Conservation (phyloP, 2,888 invertebrate genomes). For the Hirtodrosophila duncani region DNA sequence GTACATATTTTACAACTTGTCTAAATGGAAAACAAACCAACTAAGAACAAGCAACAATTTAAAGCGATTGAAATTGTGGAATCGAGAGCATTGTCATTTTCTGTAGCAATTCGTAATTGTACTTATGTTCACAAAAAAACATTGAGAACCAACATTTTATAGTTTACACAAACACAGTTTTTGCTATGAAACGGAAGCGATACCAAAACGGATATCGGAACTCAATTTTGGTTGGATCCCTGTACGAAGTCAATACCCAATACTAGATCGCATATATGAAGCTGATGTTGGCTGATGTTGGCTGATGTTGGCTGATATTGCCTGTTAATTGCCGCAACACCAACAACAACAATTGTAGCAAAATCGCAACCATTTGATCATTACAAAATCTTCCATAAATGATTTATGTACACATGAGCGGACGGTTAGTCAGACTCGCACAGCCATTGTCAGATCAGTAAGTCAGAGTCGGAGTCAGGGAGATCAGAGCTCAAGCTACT, state of each 20-base stretch:
- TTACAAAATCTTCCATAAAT: slow-evolving; percentile 56
- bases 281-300: not conserved
- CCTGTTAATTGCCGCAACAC: slow-evolving; percentile 46
- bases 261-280: slow-evolving; percentile 14
- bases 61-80: no score
- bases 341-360: slow-evolving; percentile 15
- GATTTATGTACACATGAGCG: slow-evolving; percentile 5
- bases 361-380: slow-evolving; percentile 47
- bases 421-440: not conserved
- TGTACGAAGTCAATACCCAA: slow-evolving; percentile 6
- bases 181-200: no score
- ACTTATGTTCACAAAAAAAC: no score
- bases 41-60: no score
- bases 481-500: slow-evolving; percentile 2
- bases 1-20: no score
- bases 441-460: not conserved
- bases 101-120: no score
- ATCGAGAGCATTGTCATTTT: no score
- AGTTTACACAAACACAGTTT: no score
- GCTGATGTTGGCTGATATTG: slow-evolving; percentile 29
- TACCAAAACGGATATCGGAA: no score
- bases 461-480: slow-evolving; percentile 15
- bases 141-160: no score
- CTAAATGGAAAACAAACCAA: no score
- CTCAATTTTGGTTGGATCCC: no score